A percentile compares a stretch with the other conserved stretches of the same genome.
These are phyloP conservation scores for Leptatherina wallacei DNA, from an alignment of 2,797 vertebrate genomes.

Conservation along the genomic window DNA sequence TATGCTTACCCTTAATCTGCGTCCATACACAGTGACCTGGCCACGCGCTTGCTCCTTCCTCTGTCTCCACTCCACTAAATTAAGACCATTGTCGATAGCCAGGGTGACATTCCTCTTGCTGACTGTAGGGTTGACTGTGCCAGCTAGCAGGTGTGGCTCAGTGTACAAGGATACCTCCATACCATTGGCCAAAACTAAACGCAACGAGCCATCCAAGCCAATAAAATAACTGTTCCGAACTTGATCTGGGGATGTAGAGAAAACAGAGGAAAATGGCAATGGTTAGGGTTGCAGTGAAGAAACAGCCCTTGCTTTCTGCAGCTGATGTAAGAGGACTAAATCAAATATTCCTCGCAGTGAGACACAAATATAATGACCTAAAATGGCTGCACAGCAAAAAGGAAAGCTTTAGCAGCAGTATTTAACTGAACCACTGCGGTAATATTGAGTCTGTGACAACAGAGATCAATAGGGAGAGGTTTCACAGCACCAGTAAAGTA, in stretches of 20 bases:
- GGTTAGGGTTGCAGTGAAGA: conserved; percentile 27
- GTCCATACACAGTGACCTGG: conserved; percentile 96
- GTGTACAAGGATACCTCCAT: conserved; percentile 98
- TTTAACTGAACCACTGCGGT: conserved; percentile 74
- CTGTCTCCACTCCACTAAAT: conserved; percentile 97
- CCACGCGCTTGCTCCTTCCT: conserved; percentile 96
- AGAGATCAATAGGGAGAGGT: conserved; percentile 76
- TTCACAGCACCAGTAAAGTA: conserved; percentile 75
- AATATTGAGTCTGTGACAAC: conserved; percentile 73
- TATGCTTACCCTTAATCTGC: conserved; percentile 91
- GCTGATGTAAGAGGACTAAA: conserved; percentile 54
- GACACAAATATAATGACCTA: conserved; percentile 61
- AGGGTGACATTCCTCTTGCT: conserved; percentile 96
- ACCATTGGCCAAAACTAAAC: conserved; percentile 94
- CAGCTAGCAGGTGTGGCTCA: conserved; percentile 94
- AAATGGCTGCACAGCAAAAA: conserved; percentile 75
- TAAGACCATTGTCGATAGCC: conserved; percentile 96
- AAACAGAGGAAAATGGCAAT: conserved; percentile 7
- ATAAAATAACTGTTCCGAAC: conserved; percentile 99
- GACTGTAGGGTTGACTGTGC: conserved; percentile 96
- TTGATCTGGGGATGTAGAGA: conserved; percentile 86
- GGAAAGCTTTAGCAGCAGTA: conserved; percentile 70
- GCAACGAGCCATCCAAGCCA: conserved; percentile 92
- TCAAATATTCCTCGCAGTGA: conserved; percentile 64
- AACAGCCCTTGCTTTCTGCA: conserved; percentile 36